Evolutionary conservation across 2,888 invertebrate genomes (phyloP).

Genomic region (Calameuta pallipes): DNA sequence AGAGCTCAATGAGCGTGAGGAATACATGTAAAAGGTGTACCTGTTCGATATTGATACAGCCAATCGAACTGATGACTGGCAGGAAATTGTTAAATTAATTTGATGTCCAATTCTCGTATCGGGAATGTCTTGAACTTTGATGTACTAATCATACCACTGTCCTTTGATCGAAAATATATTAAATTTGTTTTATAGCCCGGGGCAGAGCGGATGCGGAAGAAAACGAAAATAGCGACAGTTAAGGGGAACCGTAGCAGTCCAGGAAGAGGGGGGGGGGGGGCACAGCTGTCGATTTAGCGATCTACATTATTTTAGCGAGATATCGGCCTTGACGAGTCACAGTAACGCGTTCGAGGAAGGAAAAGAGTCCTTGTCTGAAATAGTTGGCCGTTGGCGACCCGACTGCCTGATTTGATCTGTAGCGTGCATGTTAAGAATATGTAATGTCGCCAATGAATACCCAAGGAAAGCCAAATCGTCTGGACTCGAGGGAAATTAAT

Average conservation of each 20-base stretch:
- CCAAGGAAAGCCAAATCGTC: background rate
- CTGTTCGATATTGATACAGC: background rate
- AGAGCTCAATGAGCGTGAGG: background rate
- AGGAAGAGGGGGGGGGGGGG: background rate
- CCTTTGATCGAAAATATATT: too few relatives aligned
- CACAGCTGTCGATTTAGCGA: constrained; percentile 1
- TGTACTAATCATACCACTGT: background rate
- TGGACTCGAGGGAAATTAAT: background rate
- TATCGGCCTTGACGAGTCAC: background rate
- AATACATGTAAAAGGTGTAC: background rate
- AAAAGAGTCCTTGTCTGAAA: constrained; percentile 18
- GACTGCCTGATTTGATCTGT: background rate
- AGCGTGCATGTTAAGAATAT: background rate
- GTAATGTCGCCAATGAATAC: background rate
- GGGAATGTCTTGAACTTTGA: background rate
- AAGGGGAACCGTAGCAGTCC: background rate
- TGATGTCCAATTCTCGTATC: background rate
- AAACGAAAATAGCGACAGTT: constrained; percentile 5
- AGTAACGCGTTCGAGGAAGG: constrained; percentile 7
- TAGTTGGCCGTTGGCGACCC: constrained; percentile 3
- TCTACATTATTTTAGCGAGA: constrained; percentile 2
- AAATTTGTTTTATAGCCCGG: constrained; percentile 12
- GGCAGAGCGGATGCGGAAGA: constrained; percentile 28
- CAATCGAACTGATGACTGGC: background rate
- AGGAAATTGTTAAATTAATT: background rate